Evolutionary conservation across 2,113 vertebrate genomes (phyloP).

Genomic region (Mohoua ochrocephala): DNA sequence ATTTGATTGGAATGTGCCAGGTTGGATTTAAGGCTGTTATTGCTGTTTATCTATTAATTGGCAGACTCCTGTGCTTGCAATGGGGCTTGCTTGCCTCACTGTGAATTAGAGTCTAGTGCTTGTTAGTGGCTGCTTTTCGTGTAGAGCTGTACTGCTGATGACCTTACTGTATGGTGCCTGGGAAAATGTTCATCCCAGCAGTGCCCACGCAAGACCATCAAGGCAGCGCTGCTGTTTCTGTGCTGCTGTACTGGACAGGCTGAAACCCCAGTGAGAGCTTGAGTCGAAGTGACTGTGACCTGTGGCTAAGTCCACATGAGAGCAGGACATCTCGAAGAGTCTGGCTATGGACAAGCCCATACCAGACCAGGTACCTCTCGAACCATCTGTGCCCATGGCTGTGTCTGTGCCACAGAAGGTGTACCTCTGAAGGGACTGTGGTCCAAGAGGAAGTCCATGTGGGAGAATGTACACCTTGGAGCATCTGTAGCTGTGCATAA

Average conservation of each 20-base stretch:
- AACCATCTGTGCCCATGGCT: rapidly evolving
- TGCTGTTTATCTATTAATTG: not conserved
- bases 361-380: not conserved
- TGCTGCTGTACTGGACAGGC: not conserved
- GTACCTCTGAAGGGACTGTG: not conserved
- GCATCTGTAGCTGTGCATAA: not conserved
- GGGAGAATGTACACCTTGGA: rapidly evolving
- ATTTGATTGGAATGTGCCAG: not conserved
- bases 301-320: rapidly evolving
- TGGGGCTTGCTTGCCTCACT: not conserved
- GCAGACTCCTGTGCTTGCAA: not conserved
- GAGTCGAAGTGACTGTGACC: not conserved
- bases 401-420: not conserved
- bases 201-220: not conserved
- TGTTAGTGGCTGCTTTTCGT: not conserved
- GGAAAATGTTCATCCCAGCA: not conserved
- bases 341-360: not conserved
- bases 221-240: not conserved
- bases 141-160: not conserved
- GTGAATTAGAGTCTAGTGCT: not conserved
- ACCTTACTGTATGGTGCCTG: not conserved
- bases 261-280: not conserved
- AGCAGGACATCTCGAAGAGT: not conserved
- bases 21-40: not conserved
- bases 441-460: too few species aligned